phyloP scores from a whole-genome alignment of 2,797 vertebrate genomes.

The Heliangelus exortis region DNA sequence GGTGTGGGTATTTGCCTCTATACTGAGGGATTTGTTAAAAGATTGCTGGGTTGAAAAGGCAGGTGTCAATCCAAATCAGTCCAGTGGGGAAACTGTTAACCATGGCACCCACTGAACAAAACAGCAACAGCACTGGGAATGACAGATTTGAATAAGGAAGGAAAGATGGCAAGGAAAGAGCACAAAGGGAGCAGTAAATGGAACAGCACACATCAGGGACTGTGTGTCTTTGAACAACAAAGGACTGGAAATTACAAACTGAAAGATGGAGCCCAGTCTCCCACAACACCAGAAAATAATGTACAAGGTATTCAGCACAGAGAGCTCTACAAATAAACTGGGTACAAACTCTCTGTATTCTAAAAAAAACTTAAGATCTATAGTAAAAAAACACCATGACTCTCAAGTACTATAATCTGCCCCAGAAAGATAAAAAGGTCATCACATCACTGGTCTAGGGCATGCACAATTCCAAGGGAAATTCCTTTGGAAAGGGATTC shows the following conservation, averaged over 20 bases:
- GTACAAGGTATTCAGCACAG: not conserved
- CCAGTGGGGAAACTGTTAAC: constrained; percentile 21
- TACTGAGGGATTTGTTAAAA: constrained; percentile 1
- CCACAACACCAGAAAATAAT: not conserved
- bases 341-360: not conserved
- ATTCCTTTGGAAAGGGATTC: too few relatives aligned
- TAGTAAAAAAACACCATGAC: not conserved
- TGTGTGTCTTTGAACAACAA: constrained; percentile 41
- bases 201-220: constrained; percentile 41
- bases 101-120: constrained; percentile 28
- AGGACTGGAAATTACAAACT: constrained; percentile 22
- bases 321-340: not conserved
- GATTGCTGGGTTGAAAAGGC: not conserved
- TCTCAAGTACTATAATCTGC: not conserved
- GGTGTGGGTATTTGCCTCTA: not conserved
- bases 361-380: not conserved
- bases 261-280: not conserved
- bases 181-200: constrained; percentile 31
- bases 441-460: not conserved
- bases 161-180: constrained; percentile 1
- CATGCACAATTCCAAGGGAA: not conserved
- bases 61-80: constrained; percentile 15
- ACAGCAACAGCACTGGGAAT: constrained; percentile 9
- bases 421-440: not conserved
- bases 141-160: constrained; percentile 24